phyloP scores from a whole-genome alignment of 2,888 invertebrate genomes.

The Incurvaria masculella region DNA sequence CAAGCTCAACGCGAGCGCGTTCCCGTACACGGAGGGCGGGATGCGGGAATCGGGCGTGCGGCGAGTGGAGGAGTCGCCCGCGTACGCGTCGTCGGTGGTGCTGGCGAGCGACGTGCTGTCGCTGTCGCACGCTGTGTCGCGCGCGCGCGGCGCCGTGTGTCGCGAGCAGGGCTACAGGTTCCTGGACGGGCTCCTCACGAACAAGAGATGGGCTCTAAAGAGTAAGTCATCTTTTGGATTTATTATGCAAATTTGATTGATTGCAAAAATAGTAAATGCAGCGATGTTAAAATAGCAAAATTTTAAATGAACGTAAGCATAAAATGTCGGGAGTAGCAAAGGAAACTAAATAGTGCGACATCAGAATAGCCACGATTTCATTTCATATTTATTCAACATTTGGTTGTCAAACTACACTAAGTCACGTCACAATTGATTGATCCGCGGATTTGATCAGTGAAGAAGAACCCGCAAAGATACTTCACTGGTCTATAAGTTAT shows the following conservation, averaged over 20 bases:
- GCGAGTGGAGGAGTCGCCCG: constrained; percentile 40
- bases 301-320: no score
- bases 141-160: constrained; percentile 43
- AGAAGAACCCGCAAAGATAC: no score
- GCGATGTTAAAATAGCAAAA: no score
- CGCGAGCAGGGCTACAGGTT: constrained; percentile 48
- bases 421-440: no score
- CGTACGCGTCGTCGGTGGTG: constrained; percentile 47
- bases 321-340: no score
- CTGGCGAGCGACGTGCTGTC: constrained; percentile 48
- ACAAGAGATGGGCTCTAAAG: constrained; percentile 56
- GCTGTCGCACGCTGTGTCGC: constrained; percentile 44
- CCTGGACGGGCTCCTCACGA: constrained; percentile 43
- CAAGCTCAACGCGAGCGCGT: no score
- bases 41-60: constrained; percentile 21
- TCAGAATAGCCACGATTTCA: no score
- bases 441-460: no score
- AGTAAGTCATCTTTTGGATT: constrained; percentile 35
- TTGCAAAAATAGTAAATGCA: not conserved
- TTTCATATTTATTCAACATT: no score
- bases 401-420: no score
- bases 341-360: no score
- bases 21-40: constrained; percentile 22
- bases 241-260: not conserved
- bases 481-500: no score